Conservation (phyloP, 2,888 invertebrate genomes). For the Periphyllus acericola region DNA sequence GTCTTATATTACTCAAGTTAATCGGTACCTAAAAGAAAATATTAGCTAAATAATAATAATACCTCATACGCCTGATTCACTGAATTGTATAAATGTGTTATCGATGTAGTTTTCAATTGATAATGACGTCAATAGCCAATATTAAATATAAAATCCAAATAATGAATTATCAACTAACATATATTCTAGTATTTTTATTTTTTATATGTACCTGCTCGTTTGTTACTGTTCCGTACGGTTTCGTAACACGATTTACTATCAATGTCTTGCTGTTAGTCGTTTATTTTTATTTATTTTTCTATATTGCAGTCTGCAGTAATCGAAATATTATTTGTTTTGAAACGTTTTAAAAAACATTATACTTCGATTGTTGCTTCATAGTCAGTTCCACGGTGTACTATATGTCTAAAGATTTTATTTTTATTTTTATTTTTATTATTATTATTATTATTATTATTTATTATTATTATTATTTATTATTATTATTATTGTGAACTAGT, state of each 20-base stretch:
- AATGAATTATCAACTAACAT: too few species aligned
- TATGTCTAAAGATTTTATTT: too few species aligned
- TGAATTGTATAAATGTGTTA: too few species aligned
- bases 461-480: not conserved
- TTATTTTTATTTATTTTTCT: not conserved
- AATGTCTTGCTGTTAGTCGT: not conserved
- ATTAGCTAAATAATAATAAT: too few species aligned
- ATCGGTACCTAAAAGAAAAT: too few species aligned
- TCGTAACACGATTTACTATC: not conserved
- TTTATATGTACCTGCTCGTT: not conserved
- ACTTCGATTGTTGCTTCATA: slow-evolving; percentile 9
- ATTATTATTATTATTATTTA: not conserved
- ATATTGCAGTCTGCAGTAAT: not conserved
- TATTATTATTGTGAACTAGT: not conserved
- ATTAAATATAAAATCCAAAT: too few species aligned
- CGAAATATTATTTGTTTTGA: slow-evolving; percentile 19
- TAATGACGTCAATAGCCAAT: too few species aligned
- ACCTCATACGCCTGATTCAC: too few species aligned
- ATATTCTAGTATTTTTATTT: too few species aligned
- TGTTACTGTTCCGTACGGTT: not conserved
- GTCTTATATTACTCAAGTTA: too few species aligned
- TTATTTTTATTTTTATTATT: too few species aligned
- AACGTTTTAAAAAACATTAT: not conserved
- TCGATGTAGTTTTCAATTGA: too few species aligned
- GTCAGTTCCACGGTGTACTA: not conserved